Conservation (phyloP, 2,888 invertebrate genomes). For the Hedya salicella region DNA sequence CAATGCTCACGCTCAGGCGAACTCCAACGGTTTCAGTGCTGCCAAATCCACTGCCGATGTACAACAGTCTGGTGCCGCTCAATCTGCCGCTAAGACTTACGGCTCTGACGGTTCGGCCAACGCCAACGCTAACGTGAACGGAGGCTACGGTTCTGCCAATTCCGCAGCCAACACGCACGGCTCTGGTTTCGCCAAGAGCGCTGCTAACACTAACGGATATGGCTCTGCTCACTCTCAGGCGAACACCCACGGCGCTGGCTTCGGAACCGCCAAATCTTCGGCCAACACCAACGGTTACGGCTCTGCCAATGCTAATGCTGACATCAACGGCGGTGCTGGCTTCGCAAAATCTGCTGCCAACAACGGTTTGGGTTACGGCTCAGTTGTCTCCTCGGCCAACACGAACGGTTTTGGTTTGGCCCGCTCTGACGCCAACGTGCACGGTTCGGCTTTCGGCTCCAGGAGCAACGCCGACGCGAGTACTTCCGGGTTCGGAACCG, state of each 20-base stretch:
- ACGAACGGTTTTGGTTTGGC: constrained; percentile 51
- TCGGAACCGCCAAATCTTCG: constrained; percentile 53
- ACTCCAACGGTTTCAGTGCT: constrained; percentile 49
- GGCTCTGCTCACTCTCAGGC: constrained; percentile 53
- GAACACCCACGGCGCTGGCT: constrained; percentile 52
- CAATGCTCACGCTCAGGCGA: constrained; percentile 52
- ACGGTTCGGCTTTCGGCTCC: constrained; percentile 50
- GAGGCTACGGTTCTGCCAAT: constrained; percentile 55
- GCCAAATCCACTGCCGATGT: constrained; percentile 47
- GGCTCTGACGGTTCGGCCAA: constrained; percentile 46
- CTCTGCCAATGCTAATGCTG: constrained; percentile 58
- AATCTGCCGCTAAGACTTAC: constrained; percentile 49
- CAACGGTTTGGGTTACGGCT: constrained; percentile 52
- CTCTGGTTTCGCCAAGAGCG: constrained; percentile 49
- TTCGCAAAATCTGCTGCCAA: constrained; percentile 58
- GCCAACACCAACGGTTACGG: constrained; percentile 61
- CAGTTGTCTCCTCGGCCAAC: constrained; percentile 56
- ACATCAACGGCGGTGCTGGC: constrained; percentile 56
- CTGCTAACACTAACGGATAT: constrained; percentile 51
- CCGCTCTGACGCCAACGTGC: constrained; percentile 48
- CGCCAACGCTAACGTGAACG: constrained; percentile 53
- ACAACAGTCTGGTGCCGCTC: constrained; percentile 47
- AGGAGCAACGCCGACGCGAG: constrained; percentile 62
- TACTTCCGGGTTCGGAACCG: constrained; percentile 63
- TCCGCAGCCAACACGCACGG: constrained; percentile 52